Evolutionary conservation across 2,797 vertebrate genomes (phyloP), one percentile per base, ranked within the genome.

Genomic region (Xenentodon cancila): DNA sequence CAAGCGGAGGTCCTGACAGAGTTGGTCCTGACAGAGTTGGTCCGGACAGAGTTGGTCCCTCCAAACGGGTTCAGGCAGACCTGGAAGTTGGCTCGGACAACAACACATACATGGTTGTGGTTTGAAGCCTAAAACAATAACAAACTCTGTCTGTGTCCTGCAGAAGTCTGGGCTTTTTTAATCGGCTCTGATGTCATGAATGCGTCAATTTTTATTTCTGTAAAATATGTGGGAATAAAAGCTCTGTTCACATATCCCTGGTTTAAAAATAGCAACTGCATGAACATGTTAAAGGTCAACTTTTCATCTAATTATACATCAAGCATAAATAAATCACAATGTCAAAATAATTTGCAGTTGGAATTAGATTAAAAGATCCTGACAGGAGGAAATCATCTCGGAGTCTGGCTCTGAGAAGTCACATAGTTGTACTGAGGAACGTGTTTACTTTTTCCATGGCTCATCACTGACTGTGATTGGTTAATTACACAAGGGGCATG

Each of bases 401-500:
- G 75, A 11, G 17, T 55, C 68, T 53, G 75, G 49, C 57, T 81
- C 46, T 48, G 21, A 49, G 51, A 75, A 64, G 25, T 65, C 30
- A 22, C 18, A 18, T 9, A 71, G 59, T 69, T 73, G 53, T 71
- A 59, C 9, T 22, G 59, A 69, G 50, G n/a, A 58, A 78, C 63
- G 53, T 75, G 69, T 90, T 91, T 88, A 84, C 65, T 75, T 82
- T 85, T 84, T 81, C 71, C 78, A 81, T 65, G 79, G 77, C 84
- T 90, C 87, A 89, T 87, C 79, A 68, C 85, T 59, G 72, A 56
- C 68, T 64, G 45, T 70, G 81, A 91, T 82, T 84, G 71, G 75
- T 73, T 76, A 75, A 86, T 90, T 82, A 87, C 57, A 72, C 71
- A 11, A 78, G 75, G 48, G 69, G 75, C 62, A 64, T 52, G 54